These are phyloP conservation scores for Pantala flavescens DNA, from an alignment of 1,140 invertebrate species.

Conservation along the genomic window DNA sequence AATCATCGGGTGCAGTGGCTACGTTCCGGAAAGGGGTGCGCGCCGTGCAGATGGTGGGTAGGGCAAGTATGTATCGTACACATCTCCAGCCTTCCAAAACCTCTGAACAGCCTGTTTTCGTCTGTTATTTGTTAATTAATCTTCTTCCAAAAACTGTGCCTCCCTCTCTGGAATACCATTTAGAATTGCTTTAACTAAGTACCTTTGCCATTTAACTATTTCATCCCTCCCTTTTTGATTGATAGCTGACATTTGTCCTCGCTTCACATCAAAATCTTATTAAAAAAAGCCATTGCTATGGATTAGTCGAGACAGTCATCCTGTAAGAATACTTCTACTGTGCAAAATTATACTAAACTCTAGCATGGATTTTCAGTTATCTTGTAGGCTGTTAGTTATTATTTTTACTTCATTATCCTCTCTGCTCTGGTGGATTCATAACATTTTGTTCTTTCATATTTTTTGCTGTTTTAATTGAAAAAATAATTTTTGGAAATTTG, in stretches of 20 bases:
- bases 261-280: not conserved
- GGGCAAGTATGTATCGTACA: slow-evolving; percentile 76
- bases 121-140: not conserved
- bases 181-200: not conserved
- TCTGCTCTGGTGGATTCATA: not conserved
- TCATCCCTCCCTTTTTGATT: not conserved
- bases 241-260: not conserved
- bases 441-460: not conserved
- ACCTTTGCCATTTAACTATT: not conserved
- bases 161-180: not conserved
- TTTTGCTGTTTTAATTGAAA: not conserved
- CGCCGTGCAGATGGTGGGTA: slow-evolving; percentile 93
- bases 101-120: slow-evolving; percentile 9
- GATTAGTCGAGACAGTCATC: not conserved
- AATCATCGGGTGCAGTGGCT: slow-evolving; percentile 60
- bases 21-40: slow-evolving; percentile 99
- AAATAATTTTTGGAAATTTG: not conserved
- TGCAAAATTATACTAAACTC: not conserved
- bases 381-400: not conserved
- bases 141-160: not conserved
- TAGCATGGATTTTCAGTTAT: not conserved
- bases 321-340: not conserved
- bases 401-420: not conserved
- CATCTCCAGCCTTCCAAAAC: slow-evolving; percentile 1
- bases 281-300: not conserved